These are phyloP conservation scores for Nicator chloris DNA, from an alignment of 2,113 vertebrate species.

Conservation along the genomic window DNA sequence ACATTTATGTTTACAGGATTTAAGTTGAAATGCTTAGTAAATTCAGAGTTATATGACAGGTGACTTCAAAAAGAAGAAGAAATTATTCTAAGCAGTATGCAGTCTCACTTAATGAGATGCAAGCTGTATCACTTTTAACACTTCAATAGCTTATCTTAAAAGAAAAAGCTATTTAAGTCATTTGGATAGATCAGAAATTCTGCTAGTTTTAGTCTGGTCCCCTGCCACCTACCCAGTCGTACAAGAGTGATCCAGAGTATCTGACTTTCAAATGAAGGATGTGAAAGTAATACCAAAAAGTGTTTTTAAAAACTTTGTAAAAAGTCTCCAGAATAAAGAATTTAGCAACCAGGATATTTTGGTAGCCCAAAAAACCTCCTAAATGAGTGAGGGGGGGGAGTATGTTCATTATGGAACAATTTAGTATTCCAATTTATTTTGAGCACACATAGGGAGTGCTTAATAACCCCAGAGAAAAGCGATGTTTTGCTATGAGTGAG, in stretches of 20 bases:
- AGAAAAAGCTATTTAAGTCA: neutral
- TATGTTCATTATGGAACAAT: neutral
- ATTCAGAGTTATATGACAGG: neutral
- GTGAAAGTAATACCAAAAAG: neutral
- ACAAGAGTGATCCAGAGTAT: neutral
- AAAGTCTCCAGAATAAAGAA: neutral
- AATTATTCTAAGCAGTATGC: neutral
- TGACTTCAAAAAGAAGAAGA: neutral
- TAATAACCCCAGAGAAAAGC: neutral
- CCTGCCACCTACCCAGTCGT: neutral
- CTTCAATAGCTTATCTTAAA: neutral
- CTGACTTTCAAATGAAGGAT: slow-evolving; percentile 12
- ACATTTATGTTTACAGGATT: neutral
- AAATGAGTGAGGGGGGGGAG: accelerated
- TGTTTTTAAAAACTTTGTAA: neutral
- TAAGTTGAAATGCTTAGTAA: neutral
- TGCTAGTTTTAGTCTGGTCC: neutral
- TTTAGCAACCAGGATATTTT: neutral
- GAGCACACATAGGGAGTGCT: neutral
- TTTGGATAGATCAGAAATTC: slow-evolving; percentile 16
- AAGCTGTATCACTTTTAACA: slow-evolving; percentile 7
- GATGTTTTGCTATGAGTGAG: neutral
- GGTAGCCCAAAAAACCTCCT: neutral
- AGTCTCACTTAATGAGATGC: neutral
- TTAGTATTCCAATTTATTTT: neutral